Conservation (phyloP, 2,888 invertebrate genomes). For the Hirudinaria manillensis region DNA sequence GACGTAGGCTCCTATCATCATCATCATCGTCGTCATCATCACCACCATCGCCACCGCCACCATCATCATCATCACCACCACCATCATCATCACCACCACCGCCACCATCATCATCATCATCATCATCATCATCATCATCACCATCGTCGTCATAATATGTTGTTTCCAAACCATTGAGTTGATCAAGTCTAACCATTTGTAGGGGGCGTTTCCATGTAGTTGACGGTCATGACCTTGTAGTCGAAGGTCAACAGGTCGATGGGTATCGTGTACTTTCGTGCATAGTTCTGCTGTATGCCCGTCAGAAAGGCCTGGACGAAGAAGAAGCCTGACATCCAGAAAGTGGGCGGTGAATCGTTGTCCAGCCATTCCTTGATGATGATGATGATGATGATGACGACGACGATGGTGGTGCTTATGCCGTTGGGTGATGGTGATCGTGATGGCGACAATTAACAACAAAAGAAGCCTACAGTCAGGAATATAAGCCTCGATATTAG, state of each 20-base stretch:
- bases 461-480: conserved; percentile 46
- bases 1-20: conserved; percentile 51
- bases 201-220: background rate
- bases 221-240: conserved; percentile 59
- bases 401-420: too few relatives aligned
- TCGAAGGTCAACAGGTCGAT: conserved; percentile 55
- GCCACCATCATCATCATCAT: background rate
- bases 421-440: too few relatives aligned
- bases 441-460: too few relatives aligned
- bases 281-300: conserved; percentile 56
- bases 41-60: background rate
- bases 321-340: conserved; percentile 88
- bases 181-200: conserved; percentile 8
- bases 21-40: background rate
- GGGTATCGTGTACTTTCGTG: conserved; percentile 56
- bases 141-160: background rate
- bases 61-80: conserved; percentile 2
- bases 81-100: background rate
- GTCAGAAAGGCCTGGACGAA: conserved; percentile 88
- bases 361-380: conserved; percentile 67
- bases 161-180: background rate
- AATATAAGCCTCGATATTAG: conserved; percentile 50
- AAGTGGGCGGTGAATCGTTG: conserved; percentile 70
- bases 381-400: background rate
- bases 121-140: background rate